phyloP scores from a whole-genome alignment of 2,113 vertebrate species.

The Saccopteryx leptura region DNA sequence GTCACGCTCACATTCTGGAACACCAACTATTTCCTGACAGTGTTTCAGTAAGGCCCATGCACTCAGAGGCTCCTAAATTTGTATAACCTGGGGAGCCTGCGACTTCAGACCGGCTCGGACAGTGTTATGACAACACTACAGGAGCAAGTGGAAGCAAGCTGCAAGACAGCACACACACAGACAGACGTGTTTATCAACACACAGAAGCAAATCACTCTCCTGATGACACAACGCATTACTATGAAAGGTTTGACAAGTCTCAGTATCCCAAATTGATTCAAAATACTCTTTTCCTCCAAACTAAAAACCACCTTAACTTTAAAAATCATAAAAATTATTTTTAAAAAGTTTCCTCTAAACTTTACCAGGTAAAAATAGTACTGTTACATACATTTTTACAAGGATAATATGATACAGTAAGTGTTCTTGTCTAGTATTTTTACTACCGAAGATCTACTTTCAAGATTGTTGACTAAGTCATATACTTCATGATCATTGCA shows the following conservation, averaged over 20 bases:
- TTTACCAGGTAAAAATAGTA: background rate
- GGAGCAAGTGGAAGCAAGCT: background rate
- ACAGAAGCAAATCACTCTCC: background rate
- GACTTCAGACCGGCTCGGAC: background rate
- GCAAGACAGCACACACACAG: background rate
- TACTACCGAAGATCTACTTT: background rate
- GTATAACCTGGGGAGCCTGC: background rate
- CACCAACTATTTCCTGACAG: background rate
- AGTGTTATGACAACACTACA: background rate
- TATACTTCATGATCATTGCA: background rate
- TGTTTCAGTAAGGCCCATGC: background rate
- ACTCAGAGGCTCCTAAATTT: background rate
- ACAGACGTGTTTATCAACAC: too few relatives aligned
- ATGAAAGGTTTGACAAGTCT: background rate
- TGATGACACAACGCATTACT: accelerated
- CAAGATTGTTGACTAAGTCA: background rate
- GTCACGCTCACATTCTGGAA: background rate
- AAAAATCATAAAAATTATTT: background rate
- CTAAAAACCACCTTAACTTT: background rate
- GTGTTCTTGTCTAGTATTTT: background rate
- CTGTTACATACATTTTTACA: background rate
- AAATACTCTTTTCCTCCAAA: background rate
- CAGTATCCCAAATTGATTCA: background rate
- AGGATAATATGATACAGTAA: background rate
- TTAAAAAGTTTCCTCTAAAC: background rate